phyloP scores from a whole-genome alignment of 1,140 invertebrate species.

The Maconellicoccus hirsutus region DNA sequence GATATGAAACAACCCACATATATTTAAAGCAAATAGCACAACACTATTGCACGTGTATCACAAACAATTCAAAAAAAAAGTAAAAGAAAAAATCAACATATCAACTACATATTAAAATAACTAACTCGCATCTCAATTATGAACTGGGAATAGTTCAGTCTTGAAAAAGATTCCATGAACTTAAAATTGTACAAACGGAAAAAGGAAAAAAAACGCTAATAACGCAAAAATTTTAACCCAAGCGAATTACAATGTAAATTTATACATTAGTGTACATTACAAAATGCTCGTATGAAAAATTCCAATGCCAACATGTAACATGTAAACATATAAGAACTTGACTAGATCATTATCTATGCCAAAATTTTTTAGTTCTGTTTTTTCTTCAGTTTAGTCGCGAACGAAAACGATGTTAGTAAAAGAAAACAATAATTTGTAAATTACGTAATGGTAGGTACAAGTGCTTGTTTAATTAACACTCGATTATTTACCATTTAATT shows the following conservation, averaged over 20 bases:
- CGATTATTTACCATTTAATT: too few relatives aligned
- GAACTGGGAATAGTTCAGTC: neutral
- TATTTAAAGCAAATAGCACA: neutral
- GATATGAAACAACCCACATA: neutral
- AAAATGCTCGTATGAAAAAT: neutral
- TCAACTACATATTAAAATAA: neutral
- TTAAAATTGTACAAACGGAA: neutral
- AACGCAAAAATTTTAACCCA: neutral
- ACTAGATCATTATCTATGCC: too few relatives aligned
- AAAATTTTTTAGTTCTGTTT: too few relatives aligned
- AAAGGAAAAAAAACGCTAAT: neutral
- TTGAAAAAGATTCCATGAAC: neutral
- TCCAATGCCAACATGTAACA: too few relatives aligned
- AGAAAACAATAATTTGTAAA: too few relatives aligned
- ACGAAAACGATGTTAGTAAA: too few relatives aligned
- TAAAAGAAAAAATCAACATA: neutral
- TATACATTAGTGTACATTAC: neutral
- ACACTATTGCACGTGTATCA: slow-evolving; percentile 1
- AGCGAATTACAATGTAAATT: neutral
- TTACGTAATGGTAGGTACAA: too few relatives aligned
- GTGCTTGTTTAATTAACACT: too few relatives aligned
- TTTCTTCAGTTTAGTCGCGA: too few relatives aligned
- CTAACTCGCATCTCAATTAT: too few relatives aligned
- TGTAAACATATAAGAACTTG: too few relatives aligned
- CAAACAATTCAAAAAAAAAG: neutral